A percentile compares a stretch with the other conserved stretches of the same genome.
Conservation (phyloP, 2,113 vertebrate species). For the Glaucidium brasilianum region DNA sequence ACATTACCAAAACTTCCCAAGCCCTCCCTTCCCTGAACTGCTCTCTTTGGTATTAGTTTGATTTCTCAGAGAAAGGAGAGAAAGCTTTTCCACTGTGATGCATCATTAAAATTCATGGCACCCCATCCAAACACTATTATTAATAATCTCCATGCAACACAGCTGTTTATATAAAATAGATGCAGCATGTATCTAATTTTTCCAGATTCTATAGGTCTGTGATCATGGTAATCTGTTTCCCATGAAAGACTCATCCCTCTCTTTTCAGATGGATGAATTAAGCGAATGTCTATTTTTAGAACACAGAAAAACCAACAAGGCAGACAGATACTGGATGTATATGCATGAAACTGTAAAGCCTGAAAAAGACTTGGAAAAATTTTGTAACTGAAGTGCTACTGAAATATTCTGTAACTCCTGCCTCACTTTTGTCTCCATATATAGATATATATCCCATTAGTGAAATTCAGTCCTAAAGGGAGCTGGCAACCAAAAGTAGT, state of each 20-base stretch:
- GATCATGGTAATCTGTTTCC: background rate
- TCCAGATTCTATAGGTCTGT: background rate
- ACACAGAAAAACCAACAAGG: background rate
- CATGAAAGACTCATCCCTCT: background rate
- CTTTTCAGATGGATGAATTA: background rate
- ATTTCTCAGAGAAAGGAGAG: background rate
- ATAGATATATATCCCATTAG: background rate
- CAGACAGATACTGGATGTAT: background rate
- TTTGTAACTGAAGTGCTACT: background rate
- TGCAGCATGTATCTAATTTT: background rate
- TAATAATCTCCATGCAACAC: background rate
- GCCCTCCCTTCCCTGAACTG: background rate
- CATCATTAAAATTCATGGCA: background rate
- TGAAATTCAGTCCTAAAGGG: slow-evolving; percentile 3
- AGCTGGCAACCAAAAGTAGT: slow-evolving; percentile 7
- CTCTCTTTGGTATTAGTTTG: background rate
- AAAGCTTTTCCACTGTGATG: background rate
- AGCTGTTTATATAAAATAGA: background rate
- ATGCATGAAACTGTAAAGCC: background rate
- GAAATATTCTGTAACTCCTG: background rate
- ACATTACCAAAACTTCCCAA: background rate
- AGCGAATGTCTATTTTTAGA: slow-evolving; percentile 19
- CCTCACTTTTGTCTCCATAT: background rate
- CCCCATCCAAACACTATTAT: background rate
- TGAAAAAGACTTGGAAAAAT: background rate